Evolutionary conservation across 2,113 vertebrate species (phyloP).

Genomic region (Corynorhinus townsendii): DNA sequence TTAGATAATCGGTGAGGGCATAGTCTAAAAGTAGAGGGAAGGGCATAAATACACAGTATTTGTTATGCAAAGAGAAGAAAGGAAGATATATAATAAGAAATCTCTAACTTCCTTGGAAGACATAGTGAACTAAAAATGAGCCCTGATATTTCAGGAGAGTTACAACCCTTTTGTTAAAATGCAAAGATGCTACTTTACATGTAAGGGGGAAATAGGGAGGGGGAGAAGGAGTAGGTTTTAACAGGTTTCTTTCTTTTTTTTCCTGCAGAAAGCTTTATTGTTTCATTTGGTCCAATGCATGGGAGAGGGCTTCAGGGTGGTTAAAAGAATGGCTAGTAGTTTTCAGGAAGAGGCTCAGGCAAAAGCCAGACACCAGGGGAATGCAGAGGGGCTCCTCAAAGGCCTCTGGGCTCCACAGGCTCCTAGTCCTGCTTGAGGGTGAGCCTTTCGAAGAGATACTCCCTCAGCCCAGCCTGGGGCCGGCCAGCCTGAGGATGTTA

Average conservation of each 20-base stretch:
- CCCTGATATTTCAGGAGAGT: not conserved
- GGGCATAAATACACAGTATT: slow-evolving; percentile 26
- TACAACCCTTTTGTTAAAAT: not conserved
- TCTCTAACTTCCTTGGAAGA: not conserved
- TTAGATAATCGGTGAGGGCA: slow-evolving; percentile 17
- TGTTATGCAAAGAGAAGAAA: slow-evolving; percentile 25
- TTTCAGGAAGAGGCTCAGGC: no score
- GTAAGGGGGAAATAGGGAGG: not conserved
- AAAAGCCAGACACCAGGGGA: no score
- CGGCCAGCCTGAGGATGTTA: no score
- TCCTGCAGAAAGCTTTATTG: no score
- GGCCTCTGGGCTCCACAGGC: no score
- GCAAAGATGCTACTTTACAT: not conserved
- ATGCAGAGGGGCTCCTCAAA: no score
- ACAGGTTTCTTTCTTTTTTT: not conserved
- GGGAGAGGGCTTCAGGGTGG: no score
- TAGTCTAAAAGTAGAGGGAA: not conserved
- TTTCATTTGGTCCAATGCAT: no score
- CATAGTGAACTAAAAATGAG: not conserved
- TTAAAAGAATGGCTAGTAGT: no score
- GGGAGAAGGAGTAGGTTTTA: not conserved
- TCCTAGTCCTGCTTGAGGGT: no score
- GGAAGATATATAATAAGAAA: not conserved
- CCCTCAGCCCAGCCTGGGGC: no score
- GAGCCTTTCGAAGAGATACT: no score